Conservation (phyloP, 1,140 invertebrate species). For the Cyphomyrmex costatus region DNA sequence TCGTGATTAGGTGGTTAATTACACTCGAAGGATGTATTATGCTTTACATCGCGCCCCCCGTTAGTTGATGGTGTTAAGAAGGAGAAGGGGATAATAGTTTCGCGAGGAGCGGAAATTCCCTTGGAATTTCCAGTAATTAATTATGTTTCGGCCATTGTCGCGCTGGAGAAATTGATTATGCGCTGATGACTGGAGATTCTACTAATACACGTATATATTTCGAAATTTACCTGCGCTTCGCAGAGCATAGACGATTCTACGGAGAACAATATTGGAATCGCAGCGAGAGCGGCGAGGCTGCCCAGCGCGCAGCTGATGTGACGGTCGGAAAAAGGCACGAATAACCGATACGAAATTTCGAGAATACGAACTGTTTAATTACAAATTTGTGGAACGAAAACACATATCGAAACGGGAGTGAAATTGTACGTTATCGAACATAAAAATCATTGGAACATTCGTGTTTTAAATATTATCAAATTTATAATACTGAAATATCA, state of each 20-base stretch:
- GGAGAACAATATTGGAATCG: slow-evolving; percentile 62
- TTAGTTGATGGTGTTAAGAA: background rate
- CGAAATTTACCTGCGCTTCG: slow-evolving; percentile 31
- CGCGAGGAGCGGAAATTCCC: background rate
- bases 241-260: slow-evolving; percentile 19
- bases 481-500: background rate
- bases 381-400: slow-evolving; percentile 23
- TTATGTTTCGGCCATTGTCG: slow-evolving; percentile 66
- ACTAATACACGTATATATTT: slow-evolving; percentile 10
- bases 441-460: background rate
- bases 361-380: slow-evolving; percentile 46
- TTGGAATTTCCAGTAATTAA: slow-evolving; percentile 63
- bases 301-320: slow-evolving; percentile 7
- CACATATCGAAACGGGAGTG: background rate
- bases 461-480: background rate
- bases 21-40: slow-evolving; percentile 45
- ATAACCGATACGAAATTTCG: slow-evolving; percentile 5
- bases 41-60: slow-evolving; percentile 11
- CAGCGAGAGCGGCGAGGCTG: slow-evolving; percentile 14
- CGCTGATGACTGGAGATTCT: slow-evolving; percentile 61
- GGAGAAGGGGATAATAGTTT: slow-evolving; percentile 19
- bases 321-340: background rate
- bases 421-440: background rate
- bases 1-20: slow-evolving; percentile 59
- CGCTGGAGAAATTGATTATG: slow-evolving; percentile 65